A percentile compares a stretch with the other conserved stretches of the same genome.
Evolutionary conservation across 2,888 invertebrate species (phyloP).

Genomic region (Heliconius sara): DNA sequence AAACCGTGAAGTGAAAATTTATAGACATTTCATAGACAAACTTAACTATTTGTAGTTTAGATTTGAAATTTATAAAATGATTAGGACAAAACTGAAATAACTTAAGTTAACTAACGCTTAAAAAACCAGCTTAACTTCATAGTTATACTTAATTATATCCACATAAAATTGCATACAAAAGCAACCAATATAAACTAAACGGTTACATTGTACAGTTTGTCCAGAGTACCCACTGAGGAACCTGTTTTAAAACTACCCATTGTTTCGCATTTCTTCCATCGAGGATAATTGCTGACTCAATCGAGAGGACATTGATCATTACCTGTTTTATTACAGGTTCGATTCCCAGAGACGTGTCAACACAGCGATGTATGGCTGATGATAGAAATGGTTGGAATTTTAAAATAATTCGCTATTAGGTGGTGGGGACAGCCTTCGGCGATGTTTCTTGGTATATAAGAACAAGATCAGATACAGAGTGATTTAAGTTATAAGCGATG

Average conservation of each 20-base stretch:
- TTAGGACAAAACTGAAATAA: not conserved
- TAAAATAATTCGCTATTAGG: conserved; percentile 40
- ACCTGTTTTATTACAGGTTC: conserved; percentile 34
- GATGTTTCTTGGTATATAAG: conserved; percentile 39
- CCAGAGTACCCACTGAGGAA: conserved; percentile 1
- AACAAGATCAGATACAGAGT: conserved; percentile 26
- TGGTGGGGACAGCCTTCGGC: conserved; percentile 41
- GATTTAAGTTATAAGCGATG: conserved; percentile 8
- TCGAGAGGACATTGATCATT: conserved; percentile 24
- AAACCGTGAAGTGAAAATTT: too few species aligned
- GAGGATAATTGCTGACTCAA: conserved; percentile 22
- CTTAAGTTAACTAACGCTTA: not conserved
- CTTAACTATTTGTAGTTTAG: too few species aligned
- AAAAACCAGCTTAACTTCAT: not conserved
- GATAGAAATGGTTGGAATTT: conserved; percentile 39
- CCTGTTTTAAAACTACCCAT: conserved; percentile 26
- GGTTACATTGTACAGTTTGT: conserved; percentile 23
- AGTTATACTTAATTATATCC: not conserved
- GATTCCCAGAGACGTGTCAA: conserved; percentile 11
- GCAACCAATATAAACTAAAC: conserved; percentile 12
- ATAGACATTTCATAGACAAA: too few species aligned
- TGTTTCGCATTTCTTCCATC: conserved; percentile 29
- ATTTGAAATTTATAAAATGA: not conserved
- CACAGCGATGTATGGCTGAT: conserved; percentile 37
- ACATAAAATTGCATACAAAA: conserved; percentile 11